Evolutionary conservation across 1,140 invertebrate species (phyloP).

Genomic region (Hylaeus volcanicus): DNA sequence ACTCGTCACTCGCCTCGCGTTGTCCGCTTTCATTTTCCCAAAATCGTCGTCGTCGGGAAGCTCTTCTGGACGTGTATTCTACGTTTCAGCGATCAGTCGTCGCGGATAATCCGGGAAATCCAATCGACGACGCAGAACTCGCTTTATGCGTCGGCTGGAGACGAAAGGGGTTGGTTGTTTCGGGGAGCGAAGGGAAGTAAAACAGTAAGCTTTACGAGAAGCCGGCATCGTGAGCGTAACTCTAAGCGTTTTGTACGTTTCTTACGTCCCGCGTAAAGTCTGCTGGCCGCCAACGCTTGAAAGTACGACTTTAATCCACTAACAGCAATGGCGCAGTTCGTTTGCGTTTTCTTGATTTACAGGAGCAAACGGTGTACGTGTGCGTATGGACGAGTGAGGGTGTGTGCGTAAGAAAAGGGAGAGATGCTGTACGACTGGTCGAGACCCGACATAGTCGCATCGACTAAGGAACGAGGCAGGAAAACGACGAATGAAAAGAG

Average conservation of each 20-base stretch:
- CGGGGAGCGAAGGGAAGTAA: conserved; percentile 6
- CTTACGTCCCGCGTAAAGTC: conserved; percentile 61
- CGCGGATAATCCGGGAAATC: conserved; percentile 63
- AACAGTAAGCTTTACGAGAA: conserved; percentile 69
- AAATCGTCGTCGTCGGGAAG: not conserved
- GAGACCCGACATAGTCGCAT: not conserved
- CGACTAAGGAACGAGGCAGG: not conserved
- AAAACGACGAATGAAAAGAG: not conserved
- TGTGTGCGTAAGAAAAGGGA: conserved; percentile 18
- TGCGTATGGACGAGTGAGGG: not conserved
- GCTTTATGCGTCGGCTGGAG: conserved; percentile 41
- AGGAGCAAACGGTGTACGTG: conserved; percentile 5
- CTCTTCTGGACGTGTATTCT: too few species aligned
- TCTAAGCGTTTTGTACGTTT: conserved; percentile 58
- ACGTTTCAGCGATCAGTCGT: conserved; percentile 31
- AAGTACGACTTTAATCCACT: conserved; percentile 72
- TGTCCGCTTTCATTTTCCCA: not conserved
- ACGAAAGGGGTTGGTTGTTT: conserved; percentile 51
- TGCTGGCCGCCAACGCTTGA: conserved; percentile 28
- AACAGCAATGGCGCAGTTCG: conserved; percentile 66
- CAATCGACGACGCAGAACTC: conserved; percentile 47
- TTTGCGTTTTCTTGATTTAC: conserved; percentile 71
- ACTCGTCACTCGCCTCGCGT: not conserved
- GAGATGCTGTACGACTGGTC: not conserved
- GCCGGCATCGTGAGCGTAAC: conserved; percentile 66